Conservation (phyloP, 2,888 invertebrate genomes). For the Tenthredo distinguenda region DNA sequence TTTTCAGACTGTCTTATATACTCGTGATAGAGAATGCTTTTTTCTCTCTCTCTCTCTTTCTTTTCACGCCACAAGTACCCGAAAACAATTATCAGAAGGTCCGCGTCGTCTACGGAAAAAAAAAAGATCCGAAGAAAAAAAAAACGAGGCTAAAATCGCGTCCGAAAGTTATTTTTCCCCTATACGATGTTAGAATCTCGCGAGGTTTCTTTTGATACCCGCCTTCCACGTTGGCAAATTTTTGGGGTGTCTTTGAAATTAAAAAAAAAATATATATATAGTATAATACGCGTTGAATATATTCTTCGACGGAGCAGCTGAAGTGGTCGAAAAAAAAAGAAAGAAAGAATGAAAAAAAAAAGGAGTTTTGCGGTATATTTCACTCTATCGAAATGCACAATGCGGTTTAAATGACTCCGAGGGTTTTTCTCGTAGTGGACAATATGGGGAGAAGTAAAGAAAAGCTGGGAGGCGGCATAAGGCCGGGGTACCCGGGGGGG, state of each 20-base stretch:
- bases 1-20: background rate
- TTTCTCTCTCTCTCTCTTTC: background rate
- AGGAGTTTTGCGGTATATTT: background rate
- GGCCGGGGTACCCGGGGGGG: background rate
- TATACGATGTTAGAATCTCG: background rate
- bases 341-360: background rate
- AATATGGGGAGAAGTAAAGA: background rate
- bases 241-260: background rate
- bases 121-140: background rate
- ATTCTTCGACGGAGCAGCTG: background rate
- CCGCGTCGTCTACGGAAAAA: background rate
- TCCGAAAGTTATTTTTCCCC: background rate
- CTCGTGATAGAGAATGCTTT: background rate
- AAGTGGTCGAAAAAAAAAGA: background rate
- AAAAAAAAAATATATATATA: background rate
- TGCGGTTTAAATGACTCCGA: background rate
- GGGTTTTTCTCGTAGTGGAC: background rate
- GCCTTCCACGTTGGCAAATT: background rate
- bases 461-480: background rate
- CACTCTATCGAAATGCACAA: background rate
- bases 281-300: background rate
- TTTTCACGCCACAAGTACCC: background rate
- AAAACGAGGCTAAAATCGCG: background rate
- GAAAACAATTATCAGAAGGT: background rate
- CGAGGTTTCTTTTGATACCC: background rate